Evolutionary conservation across 2,797 vertebrate genomes (phyloP).

Genomic region (Nannoperca australis): DNA sequence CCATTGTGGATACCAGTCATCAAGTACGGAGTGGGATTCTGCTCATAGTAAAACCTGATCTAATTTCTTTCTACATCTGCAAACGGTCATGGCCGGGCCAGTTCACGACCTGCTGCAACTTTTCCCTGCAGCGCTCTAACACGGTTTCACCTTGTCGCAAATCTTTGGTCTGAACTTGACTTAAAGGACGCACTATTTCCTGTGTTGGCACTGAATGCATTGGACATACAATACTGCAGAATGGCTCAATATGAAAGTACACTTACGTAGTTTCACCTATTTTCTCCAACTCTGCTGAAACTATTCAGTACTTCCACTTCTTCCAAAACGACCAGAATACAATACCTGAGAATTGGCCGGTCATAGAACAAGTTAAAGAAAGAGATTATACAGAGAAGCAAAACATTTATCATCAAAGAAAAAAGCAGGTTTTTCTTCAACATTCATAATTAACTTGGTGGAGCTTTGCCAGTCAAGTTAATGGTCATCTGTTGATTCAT

Average conservation of each 20-base stretch:
- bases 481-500: slow-evolving; percentile 47
- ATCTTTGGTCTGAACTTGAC: too few species aligned
- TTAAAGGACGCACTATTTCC: background rate
- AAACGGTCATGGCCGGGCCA: background rate
- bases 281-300: background rate
- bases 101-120: too few species aligned
- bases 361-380: background rate
- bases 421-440: background rate
- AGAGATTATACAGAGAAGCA: slow-evolving; percentile 1
- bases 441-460: slow-evolving; percentile 19
- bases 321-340: background rate
- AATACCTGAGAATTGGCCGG: background rate
- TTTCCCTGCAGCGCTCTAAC: too few species aligned
- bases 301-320: background rate
- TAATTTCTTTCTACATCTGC: background rate
- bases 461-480: slow-evolving; percentile 13
- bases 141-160: too few species aligned
- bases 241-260: background rate
- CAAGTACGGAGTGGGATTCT: too few species aligned
- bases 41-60: background rate
- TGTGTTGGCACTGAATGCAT: background rate
- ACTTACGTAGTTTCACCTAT: background rate
- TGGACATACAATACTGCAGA: background rate
- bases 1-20: too few species aligned
- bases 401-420: background rate